Evolutionary conservation across 2,113 vertebrate genomes (phyloP).

Genomic region (Heterotilapia buettikoferi): DNA sequence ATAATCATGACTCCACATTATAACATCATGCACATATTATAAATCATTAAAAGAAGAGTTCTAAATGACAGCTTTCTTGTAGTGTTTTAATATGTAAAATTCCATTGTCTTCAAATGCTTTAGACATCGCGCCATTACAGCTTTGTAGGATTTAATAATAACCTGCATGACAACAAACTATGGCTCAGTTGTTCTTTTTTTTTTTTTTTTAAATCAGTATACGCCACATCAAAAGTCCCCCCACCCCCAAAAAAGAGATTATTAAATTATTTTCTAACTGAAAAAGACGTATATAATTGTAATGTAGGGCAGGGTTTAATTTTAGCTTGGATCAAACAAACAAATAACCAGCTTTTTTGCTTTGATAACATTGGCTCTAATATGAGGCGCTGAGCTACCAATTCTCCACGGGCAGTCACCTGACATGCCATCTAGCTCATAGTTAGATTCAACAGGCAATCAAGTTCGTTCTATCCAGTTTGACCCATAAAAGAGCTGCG

Average conservation of each 20-base stretch:
- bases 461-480: not conserved
- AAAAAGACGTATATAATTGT: not conserved
- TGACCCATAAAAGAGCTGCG: not conserved
- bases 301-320: not conserved
- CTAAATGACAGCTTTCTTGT: not conserved
- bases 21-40: not conserved
- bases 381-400: not conserved
- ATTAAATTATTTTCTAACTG: not conserved
- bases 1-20: not conserved
- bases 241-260: not conserved
- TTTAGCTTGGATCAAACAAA: not conserved
- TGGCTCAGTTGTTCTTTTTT: not conserved
- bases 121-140: not conserved
- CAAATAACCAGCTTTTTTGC: not conserved
- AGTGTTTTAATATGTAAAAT: not conserved
- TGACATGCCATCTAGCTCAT: not conserved
- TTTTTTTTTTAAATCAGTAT: not conserved
- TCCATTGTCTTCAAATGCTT: not conserved
- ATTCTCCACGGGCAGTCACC: not conserved
- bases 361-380: not conserved
- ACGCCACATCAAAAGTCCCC: not conserved
- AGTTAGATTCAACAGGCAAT: not conserved
- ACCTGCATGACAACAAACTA: not conserved
- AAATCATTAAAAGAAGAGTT: not conserved
- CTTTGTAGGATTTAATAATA: not conserved